Evolutionary conservation across 2,113 vertebrate genomes (phyloP), one percentile per base, ranked within the genome.

Genomic region (Mionectes macconnelli): DNA sequence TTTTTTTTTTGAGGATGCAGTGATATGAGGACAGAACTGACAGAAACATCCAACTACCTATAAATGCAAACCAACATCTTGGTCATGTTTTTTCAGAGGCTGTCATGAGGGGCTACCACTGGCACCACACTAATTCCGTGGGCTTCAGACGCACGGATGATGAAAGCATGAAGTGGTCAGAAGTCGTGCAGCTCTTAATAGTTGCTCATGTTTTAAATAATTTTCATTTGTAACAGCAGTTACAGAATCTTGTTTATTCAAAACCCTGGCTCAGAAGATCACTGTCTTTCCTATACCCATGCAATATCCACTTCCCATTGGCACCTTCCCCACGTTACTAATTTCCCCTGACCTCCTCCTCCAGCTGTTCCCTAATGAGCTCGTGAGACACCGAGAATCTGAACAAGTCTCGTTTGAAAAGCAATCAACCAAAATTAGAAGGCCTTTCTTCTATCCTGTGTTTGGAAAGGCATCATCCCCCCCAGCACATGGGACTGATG

Each of bases 321-420:
- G 39, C 64, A 82, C 35, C 42, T 68, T 72, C 63, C 2, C 74
- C 4, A 0, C 0, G 0, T 67, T 67, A 66, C 52, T 57, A 10
- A 73, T 80, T 80, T 69, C 76, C 70, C 53, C 30, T 56, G 27
- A 19, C 67, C 78, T 77, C 74, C 63, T 76, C 56, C 63, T 85
- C 49, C 53, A 25, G 62, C 70, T 66, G 31, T 5, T 85, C 78
- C 88, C 95, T 67, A 55, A 62, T 5, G 75, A 76, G 40, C 53
- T 63, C 2, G 0, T 33, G 60, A 0, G 0, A 76, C 1, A 1
- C 47, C 42, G 33, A 62, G 59, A 40, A 77, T 55, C 56, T 47
- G 77, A 89, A 76, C 0, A 0, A 69, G 70, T 37, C 4, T 0
- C 42, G 15, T 55, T 79, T 83, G 55, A 76, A 86, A 74, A 68